These are phyloP conservation scores for Drosophila guanche DNA, from an alignment of 1,140 invertebrate species.

Conservation along the genomic window DNA sequence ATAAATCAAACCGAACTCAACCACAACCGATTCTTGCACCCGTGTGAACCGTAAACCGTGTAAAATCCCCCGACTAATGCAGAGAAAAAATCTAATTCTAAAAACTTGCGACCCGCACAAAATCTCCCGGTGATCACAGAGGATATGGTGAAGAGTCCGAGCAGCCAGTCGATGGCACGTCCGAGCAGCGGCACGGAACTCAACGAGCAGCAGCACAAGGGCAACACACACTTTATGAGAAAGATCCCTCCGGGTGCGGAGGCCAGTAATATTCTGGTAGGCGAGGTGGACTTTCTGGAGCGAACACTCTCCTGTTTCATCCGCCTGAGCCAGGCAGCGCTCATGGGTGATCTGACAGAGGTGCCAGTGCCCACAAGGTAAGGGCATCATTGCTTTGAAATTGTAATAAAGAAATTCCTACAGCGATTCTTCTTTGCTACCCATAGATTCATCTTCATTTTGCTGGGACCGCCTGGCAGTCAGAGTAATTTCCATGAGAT, in stretches of 20 bases:
- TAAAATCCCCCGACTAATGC: conserved; percentile 53
- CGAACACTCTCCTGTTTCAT: conserved; percentile 96
- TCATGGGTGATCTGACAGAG: conserved; percentile 97
- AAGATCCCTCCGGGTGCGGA: conserved; percentile 99
- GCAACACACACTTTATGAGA: conserved; percentile 96
- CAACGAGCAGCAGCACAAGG: conserved; percentile 90
- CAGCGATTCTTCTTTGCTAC: too few relatives aligned
- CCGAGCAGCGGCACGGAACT: conserved; percentile 90
- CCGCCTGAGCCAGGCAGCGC: conserved; percentile 93
- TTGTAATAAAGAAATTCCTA: neutral
- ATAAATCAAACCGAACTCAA: conserved; percentile 25
- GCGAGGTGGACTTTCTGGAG: conserved; percentile 98
- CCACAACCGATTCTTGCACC: conserved; percentile 48
- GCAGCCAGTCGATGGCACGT: conserved; percentile 90
- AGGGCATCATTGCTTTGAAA: neutral
- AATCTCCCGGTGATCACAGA: conserved; percentile 76
- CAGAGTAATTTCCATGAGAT: conserved; percentile 97
- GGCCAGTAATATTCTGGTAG: conserved; percentile 98
- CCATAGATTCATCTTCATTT: conserved; percentile 94
- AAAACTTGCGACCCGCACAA: conserved; percentile 69
- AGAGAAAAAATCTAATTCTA: conserved; percentile 82
- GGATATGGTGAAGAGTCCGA: conserved; percentile 90
- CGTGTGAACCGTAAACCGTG: conserved; percentile 17
- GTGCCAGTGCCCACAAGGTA: conserved; percentile 95
- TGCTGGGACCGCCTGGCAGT: conserved; percentile 94